Percentiles rank a stretch among this genome's conserved stretches.
These are phyloP conservation scores for Acronicta leporina DNA, from an alignment of 2,888 invertebrate genomes.

Conservation along the genomic window DNA sequence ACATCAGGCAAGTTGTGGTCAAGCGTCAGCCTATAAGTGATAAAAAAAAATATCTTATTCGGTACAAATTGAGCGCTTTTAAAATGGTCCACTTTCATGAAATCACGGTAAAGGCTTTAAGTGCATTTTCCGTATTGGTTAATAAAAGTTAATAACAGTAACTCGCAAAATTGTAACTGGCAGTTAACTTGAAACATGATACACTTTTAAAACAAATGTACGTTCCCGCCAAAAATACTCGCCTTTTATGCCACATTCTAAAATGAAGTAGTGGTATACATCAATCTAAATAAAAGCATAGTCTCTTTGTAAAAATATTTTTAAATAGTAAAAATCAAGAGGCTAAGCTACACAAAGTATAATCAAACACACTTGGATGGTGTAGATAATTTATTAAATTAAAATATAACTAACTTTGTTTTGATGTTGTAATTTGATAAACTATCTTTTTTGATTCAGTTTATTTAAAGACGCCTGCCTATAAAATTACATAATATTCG, in stretches of 20 bases:
- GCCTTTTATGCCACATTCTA: conserved; percentile 13
- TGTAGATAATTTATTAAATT: no score
- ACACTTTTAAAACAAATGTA: conserved; percentile 49
- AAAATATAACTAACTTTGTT: no score
- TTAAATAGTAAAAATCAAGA: not conserved
- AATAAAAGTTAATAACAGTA: conserved; percentile 50
- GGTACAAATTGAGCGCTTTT: not conserved
- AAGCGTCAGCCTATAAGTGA: no score
- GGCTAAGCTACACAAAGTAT: no score
- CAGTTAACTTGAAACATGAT: conserved; percentile 50
- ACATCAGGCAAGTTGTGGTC: no score
- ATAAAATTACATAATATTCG: conserved; percentile 75
- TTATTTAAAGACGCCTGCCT: conserved; percentile 37
- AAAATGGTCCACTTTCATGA: conserved; percentile 10
- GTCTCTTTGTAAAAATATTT: not conserved
- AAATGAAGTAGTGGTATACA: conserved; percentile 9
- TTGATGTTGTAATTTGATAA: no score
- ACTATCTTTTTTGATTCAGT: no score
- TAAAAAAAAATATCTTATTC: conserved; percentile 5
- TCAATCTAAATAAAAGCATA: not conserved
- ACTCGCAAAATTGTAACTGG: conserved; percentile 48
- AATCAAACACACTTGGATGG: no score
- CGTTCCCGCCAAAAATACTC: conserved; percentile 29
- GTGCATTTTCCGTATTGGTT: conserved; percentile 33
- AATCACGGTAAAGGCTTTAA: conserved; percentile 24